Evolutionary conservation across 1,140 invertebrate genomes (phyloP).

Genomic region (Agrilus planipennis): DNA sequence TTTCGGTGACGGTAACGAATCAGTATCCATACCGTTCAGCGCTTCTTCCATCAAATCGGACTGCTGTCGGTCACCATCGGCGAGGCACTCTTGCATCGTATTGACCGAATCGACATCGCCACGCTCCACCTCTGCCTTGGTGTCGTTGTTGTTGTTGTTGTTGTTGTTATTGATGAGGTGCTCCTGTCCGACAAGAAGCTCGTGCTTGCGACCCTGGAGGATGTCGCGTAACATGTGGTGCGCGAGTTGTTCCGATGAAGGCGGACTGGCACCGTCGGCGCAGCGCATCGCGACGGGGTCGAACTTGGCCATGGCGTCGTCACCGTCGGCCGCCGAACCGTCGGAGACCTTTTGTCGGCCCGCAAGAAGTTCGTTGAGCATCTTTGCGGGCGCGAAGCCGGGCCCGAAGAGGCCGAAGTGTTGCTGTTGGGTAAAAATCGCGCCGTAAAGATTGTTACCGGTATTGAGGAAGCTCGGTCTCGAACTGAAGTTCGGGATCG

Average conservation of each 20-base stretch:
- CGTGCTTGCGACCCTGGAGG: slow-evolving; percentile 68
- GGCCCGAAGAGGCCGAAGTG: slow-evolving; percentile 67
- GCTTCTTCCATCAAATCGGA: slow-evolving; percentile 42
- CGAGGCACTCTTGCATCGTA: slow-evolving; percentile 46
- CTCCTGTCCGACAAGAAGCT: slow-evolving; percentile 44
- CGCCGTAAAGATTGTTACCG: slow-evolving; percentile 59
- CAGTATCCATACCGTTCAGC: slow-evolving; percentile 52
- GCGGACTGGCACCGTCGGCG: slow-evolving; percentile 38
- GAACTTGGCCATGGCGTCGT: slow-evolving; percentile 32
- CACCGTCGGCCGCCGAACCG: slow-evolving; percentile 27
- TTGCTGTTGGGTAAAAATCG: slow-evolving; percentile 62
- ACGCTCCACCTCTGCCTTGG: slow-evolving; percentile 40
- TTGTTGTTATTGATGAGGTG: slow-evolving; percentile 41
- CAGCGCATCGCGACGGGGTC: slow-evolving; percentile 27
- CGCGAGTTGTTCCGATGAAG: slow-evolving; percentile 51
- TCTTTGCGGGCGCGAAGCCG: slow-evolving; percentile 68
- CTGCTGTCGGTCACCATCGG: slow-evolving; percentile 40
- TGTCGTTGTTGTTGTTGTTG: slow-evolving; percentile 38
- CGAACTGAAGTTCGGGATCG: slow-evolving; percentile 75
- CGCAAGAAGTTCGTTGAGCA: slow-evolving; percentile 72
- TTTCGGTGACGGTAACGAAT: slow-evolving; percentile 57
- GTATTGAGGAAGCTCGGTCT: slow-evolving; percentile 70
- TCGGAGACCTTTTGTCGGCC: slow-evolving; percentile 49
- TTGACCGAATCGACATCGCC: slow-evolving; percentile 50
- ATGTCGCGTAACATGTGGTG: slow-evolving; percentile 76